Conservation (phyloP, 2,797 vertebrate genomes). For the Bryconaethiops microstoma region DNA sequence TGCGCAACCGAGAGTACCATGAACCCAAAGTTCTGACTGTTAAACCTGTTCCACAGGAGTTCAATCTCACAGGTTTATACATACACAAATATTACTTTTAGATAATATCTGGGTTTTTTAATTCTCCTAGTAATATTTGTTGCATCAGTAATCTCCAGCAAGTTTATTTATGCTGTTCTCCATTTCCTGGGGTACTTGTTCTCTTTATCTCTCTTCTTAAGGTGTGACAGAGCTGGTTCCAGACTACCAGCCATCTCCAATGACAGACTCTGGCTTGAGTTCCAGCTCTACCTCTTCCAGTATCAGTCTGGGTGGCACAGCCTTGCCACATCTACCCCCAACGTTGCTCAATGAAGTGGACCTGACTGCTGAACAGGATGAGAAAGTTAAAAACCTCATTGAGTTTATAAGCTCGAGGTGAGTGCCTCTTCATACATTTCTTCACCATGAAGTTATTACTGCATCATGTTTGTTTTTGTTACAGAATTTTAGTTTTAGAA, state of each 20-base stretch:
- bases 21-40: conserved; percentile 93
- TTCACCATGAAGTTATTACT: neutral
- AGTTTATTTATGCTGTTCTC: neutral
- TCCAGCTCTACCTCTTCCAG: conserved; percentile 98
- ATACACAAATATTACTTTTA: neutral
- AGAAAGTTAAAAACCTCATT: conserved; percentile 95
- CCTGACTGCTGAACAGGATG: conserved; percentile 89
- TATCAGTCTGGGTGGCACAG: conserved; percentile 87
- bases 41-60: conserved; percentile 86
- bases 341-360: conserved; percentile 89
- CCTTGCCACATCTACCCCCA: conserved; percentile 83
- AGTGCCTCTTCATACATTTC: conserved; percentile 24
- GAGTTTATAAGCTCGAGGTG: conserved; percentile 99
- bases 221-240: conserved; percentile 90
- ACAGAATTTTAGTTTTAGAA: too few species aligned
- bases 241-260: conserved; percentile 95
- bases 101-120: too few species aligned
- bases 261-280: conserved; percentile 99
- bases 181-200: too few species aligned
- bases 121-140: too few species aligned
- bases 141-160: neutral
- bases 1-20: conserved; percentile 95
- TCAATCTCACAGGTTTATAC: conserved; percentile 90
- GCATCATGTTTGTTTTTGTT: neutral
- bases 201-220: conserved; percentile 56